Base-by-base conservation (phyloP, 2,888 invertebrate genomes). In the Schrankia costaestrigalis region DNA sequence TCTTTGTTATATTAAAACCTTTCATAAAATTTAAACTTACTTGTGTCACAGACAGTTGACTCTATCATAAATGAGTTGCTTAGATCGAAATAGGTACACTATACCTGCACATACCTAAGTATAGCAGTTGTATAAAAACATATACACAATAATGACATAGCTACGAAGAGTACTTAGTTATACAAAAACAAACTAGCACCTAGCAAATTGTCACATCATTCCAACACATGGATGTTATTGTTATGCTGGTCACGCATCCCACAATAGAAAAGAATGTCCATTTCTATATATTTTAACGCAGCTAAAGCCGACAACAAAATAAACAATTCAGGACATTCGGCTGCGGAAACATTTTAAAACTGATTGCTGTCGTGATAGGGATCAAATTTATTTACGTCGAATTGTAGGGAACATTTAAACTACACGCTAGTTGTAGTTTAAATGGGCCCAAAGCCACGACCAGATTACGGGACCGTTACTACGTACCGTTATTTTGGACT, bases 231-330 rank as follows among this genome's bases (percentile, higher is more conserved):
- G n/a, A n/a, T 11, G 3, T 19, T 9, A 29, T 40, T 43, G 23
- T 32, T 44, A 46, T 42, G 17, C 46, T 34, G 24, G 21, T 26
- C 41, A 26, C 31, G 36, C 31, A 31, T 41, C 38, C 47, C 39
- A 24, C 24, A 24, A 12, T n/a, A 12, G 11, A 27, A 14, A 8
- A 26, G 28, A 43, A 43, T 36, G 35, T 36, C 11, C 36, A 36
- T 39, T 56, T 44, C 35, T 33, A 32, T 41, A 57, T 49, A 44
- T 40, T 46, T 46, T 29, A 42, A 44, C 35, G 26, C 30, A 35
- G 21, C 25, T 26, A 39, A 33, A 37, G 19, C 27, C 35, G 19
- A 24, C 22, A 38, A 22, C 25, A 8, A 11, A n/a, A 10, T 18
- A 35, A 37, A 46, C 28, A 32, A 36, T 39, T 29, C 18, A 31